Conservation (phyloP, 2,797 vertebrate genomes). For the Hippoglossus hippoglossus region DNA sequence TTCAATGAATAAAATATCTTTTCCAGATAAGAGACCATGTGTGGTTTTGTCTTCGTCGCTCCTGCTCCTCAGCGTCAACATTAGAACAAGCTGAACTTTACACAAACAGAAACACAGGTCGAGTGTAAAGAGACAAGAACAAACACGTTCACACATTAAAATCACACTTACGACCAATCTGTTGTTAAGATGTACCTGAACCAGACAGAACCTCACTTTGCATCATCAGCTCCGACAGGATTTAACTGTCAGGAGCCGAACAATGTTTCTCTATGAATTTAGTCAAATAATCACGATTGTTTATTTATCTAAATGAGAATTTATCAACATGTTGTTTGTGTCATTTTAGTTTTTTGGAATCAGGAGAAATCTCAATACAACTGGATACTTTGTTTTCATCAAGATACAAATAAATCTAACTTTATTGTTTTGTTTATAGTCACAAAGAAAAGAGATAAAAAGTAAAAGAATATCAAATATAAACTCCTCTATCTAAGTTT, state of each 20-base stretch:
- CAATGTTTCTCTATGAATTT: background rate
- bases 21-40: too few relatives aligned
- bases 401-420: too few relatives aligned
- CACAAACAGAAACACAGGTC: slow-evolving; percentile 17
- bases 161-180: slow-evolving; percentile 86
- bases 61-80: too few relatives aligned
- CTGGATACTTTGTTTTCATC: background rate
- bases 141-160: slow-evolving; percentile 56
- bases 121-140: background rate
- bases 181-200: slow-evolving; percentile 83
- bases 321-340: slow-evolving; percentile 40
- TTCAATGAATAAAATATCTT: too few relatives aligned
- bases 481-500: too few relatives aligned
- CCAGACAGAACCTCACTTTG: slow-evolving; percentile 54
- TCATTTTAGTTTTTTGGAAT: background rate
- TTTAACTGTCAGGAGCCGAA: slow-evolving; percentile 19
- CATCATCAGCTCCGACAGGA: slow-evolving; percentile 9
- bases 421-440: too few relatives aligned
- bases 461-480: too few relatives aligned
- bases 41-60: too few relatives aligned
- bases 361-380: background rate
- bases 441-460: too few relatives aligned
- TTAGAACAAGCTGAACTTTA: background rate
- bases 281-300: background rate
- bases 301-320: background rate